These are phyloP conservation scores for Lepidocolaptes lacrymiger DNA, from an alignment of 2,797 vertebrate species.

Conservation along the genomic window DNA sequence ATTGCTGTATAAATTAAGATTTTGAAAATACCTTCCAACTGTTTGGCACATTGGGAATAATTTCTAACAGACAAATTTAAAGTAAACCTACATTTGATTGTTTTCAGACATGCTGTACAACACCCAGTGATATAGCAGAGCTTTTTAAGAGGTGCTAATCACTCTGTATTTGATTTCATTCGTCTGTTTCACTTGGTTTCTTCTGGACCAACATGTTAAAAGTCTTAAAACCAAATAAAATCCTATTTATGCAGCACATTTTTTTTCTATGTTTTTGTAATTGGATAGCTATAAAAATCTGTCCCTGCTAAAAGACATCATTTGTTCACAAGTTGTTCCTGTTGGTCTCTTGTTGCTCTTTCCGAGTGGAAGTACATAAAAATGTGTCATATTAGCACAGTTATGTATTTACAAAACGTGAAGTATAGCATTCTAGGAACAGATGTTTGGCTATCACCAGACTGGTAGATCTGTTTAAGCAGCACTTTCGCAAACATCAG, in stretches of 20 bases:
- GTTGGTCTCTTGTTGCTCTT: constrained; percentile 36
- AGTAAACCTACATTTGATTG: neutral
- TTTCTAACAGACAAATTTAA: neutral
- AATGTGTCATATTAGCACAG: constrained; percentile 17
- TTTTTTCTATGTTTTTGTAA: constrained; percentile 8
- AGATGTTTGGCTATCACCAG: constrained; percentile 60
- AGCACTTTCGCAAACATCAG: constrained; percentile 56
- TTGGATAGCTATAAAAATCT: constrained; percentile 50
- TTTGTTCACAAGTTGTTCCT: constrained; percentile 51
- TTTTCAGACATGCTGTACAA: neutral
- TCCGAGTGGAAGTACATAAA: constrained; percentile 21
- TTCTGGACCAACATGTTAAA: constrained; percentile 2
- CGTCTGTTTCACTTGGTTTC: neutral
- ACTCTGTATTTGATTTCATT: constrained; percentile 25
- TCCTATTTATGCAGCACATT: neutral
- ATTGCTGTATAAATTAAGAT: neutral
- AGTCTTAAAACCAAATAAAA: constrained; percentile 41
- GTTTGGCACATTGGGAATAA: neutral
- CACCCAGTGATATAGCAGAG: neutral
- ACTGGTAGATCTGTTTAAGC: constrained; percentile 51
- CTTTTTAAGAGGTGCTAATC: constrained; percentile 30
- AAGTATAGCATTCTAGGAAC: constrained; percentile 43
- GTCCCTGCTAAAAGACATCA: constrained; percentile 6
- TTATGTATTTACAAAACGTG: constrained; percentile 52
- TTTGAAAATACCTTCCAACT: neutral